A percentile compares a stretch with the other conserved stretches of the same genome.
These are phyloP conservation scores for Ciconia boyciana DNA, from an alignment of 2,113 vertebrate species.

Conservation along the genomic window DNA sequence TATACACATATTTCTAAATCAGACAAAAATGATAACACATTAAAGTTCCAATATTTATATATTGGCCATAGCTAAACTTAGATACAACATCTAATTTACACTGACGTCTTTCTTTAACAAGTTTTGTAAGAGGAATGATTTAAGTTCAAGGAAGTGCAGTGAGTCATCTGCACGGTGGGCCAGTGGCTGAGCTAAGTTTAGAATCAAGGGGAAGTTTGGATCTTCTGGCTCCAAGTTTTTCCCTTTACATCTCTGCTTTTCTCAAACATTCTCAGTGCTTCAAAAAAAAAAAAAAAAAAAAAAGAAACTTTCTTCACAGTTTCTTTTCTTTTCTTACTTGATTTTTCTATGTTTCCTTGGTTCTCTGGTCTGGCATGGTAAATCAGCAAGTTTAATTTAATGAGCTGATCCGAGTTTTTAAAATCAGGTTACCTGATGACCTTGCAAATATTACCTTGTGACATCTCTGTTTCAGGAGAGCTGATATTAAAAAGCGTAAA, in stretches of 20 bases:
- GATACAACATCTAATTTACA: constrained; percentile 79
- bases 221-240: constrained; percentile 61
- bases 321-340: not conserved
- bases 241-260: constrained; percentile 50
- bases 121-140: constrained; percentile 79
- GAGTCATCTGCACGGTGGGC: constrained; percentile 73
- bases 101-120: constrained; percentile 83
- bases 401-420: not conserved
- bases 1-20: constrained; percentile 40
- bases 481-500: not conserved
- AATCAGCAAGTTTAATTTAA: not conserved
- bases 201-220: constrained; percentile 65
- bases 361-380: not conserved
- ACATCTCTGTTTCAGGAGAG: not conserved
- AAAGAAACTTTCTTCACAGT: not conserved
- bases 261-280: not conserved
- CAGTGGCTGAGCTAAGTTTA: constrained; percentile 75
- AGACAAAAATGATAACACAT: constrained; percentile 62
- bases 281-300: not conserved
- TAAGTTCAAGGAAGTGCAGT: constrained; percentile 77
- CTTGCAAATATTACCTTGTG: not conserved
- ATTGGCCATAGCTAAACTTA: constrained; percentile 73
- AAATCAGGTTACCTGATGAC: not conserved
- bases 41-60: constrained; percentile 75
- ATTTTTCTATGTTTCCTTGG: not conserved